Percentiles rank a stretch among this genome's conserved stretches.
Conservation (phyloP, 2,113 vertebrate genomes). For the Phocoena phocoena region DNA sequence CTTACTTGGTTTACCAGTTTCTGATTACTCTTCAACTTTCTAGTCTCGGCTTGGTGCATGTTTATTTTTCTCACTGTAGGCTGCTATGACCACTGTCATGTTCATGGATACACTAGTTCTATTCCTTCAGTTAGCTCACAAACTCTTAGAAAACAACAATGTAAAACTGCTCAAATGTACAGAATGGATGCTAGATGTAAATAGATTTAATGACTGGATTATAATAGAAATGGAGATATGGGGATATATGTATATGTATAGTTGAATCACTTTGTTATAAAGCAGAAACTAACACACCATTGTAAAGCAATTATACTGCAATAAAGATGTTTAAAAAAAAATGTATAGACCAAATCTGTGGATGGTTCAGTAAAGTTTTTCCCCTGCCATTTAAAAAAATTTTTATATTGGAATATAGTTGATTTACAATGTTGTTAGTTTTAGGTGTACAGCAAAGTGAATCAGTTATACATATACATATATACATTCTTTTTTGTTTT, state of each 20-base stretch:
- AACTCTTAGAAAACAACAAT: neutral
- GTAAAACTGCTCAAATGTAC: neutral
- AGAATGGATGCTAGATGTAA: neutral
- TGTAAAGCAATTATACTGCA: too few species aligned
- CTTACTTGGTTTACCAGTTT: neutral
- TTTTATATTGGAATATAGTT: too few species aligned
- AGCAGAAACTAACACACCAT: too few species aligned
- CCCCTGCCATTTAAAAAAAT: neutral
- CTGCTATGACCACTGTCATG: neutral
- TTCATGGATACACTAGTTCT: neutral
- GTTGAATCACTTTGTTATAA: too few species aligned
- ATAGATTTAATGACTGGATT: neutral
- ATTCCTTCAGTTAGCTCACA: neutral
- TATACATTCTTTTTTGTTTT: too few species aligned
- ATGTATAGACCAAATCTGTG: neutral
- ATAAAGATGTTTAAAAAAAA: neutral
- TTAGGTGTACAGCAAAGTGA: too few species aligned
- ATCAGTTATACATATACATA: too few species aligned
- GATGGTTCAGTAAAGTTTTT: neutral
- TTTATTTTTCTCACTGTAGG: neutral
- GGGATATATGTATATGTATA: too few species aligned
- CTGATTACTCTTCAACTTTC: neutral
- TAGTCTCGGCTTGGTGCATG: neutral
- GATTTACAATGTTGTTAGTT: too few species aligned
- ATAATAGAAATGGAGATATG: neutral